Base-by-base conservation (phyloP, 2,113 vertebrate genomes). In the Aegithalos caudatus region DNA sequence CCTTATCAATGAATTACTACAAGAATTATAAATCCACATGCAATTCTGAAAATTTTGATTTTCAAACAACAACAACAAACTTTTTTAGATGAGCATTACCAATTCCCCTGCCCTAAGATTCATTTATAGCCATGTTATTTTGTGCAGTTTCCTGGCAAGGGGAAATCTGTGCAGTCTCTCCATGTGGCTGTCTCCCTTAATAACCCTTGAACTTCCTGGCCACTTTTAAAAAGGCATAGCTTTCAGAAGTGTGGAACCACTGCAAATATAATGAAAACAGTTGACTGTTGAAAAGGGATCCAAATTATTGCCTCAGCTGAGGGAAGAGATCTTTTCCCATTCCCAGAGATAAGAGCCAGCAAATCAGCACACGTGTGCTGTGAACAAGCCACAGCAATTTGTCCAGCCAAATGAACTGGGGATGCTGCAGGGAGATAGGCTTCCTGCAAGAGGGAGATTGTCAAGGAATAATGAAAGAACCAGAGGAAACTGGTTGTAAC, bases 341-440 rank as follows among this genome's bases (percentile, higher is more conserved):
- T 62, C 82, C 65, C 33, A 58, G 79, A 88, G 95, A 94, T 94
- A 94, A 92, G 53, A 69, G 45, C 33, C 72, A 84, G 81, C 51
- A 95, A 87, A 94, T 71, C 93, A 92, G 81, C 93, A 83, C 80
- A 61, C 42, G 10, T 40, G 51, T 62, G 54, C 80, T 84, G 64
- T 45, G 77, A 79, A 79, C 0, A 0, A 85, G 57, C 31, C 12
- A 9, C 42, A 85, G 82, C 71, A 97, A 94, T 95, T 82, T 95
- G 92, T 82, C 79, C 94, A 81, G 82, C 74, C 66, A 95, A 93
- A 95, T 93, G 86, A 96, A 92, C 62, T 45, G 79, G 33, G 94
- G 62, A 94, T 93, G 85, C 79, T 69, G 57, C 45, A 83, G 50
- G 45, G 64, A 97, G 94, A 96, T 80, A 96, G 85, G 42, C 76